Conservation (phyloP, 2,888 invertebrate species). For the Drosophila dives region DNA sequence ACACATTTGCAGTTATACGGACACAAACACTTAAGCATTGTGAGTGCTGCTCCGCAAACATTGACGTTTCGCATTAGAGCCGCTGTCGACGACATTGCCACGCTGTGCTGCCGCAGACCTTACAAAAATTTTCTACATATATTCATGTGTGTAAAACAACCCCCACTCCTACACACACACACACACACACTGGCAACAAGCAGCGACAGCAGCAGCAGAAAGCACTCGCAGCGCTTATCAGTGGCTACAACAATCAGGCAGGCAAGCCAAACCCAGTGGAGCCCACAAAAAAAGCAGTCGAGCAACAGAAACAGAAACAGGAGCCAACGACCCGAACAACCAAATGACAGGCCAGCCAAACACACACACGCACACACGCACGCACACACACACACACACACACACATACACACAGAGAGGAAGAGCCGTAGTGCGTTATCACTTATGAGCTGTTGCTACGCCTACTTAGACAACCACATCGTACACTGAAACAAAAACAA, state of each 20-base stretch:
- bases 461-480: constrained; percentile 34
- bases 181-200: constrained; percentile 29
- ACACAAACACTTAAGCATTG: constrained; percentile 31
- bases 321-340: constrained; percentile 71
- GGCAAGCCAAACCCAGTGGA: constrained; percentile 25
- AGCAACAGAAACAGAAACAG: constrained; percentile 42
- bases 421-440: constrained; percentile 51
- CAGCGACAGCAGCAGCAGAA: constrained; percentile 5
- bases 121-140: constrained; percentile 67
- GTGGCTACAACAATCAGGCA: constrained; percentile 64
- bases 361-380: background rate
- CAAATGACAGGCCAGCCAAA: constrained; percentile 63
- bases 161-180: background rate
- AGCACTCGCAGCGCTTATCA: constrained; percentile 59
- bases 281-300: constrained; percentile 41
- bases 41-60: constrained; percentile 40
- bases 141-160: background rate
- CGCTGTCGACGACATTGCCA: constrained; percentile 25
- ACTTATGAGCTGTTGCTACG: constrained; percentile 55
- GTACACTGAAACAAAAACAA: constrained; percentile 36
- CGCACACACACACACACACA: constrained; percentile 11
- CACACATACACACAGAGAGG: background rate
- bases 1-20: background rate
- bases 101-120: constrained; percentile 54
- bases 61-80: constrained; percentile 56